Percentiles rank a stretch among this genome's conserved stretches.
These are phyloP conservation scores for Drosophila cognata DNA, from an alignment of 2,888 invertebrate genomes.

Conservation along the genomic window DNA sequence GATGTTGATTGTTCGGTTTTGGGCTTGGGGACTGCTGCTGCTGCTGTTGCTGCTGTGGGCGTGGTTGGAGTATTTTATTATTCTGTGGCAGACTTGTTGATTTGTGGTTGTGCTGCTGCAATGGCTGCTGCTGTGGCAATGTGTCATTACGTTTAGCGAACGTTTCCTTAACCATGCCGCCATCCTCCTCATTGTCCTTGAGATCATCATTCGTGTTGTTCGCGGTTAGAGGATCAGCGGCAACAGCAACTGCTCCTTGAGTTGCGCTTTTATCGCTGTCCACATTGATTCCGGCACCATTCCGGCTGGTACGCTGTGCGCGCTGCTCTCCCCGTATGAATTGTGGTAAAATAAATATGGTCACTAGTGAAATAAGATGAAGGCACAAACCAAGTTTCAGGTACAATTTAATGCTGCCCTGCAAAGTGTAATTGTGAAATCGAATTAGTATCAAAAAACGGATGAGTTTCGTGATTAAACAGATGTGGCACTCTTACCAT, in stretches of 20 bases:
- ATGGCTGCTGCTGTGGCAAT: constrained; percentile 44
- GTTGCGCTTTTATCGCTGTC: constrained; percentile 1
- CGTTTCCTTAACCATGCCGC: constrained; percentile 10
- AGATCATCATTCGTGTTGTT: constrained; percentile 65
- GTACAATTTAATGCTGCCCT: constrained; percentile 87
- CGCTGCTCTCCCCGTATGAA: constrained; percentile 81
- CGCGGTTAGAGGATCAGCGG: constrained; percentile 5
- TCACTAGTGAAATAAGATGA: constrained; percentile 84
- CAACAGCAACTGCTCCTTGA: background rate
- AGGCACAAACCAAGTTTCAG: constrained; percentile 85
- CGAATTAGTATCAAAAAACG: constrained; percentile 2
- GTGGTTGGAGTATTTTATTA: constrained; percentile 59
- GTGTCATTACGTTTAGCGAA: constrained; percentile 59
- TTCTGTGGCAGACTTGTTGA: constrained; percentile 28
- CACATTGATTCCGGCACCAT: constrained; percentile 17
- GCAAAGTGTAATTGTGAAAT: constrained; percentile 69
- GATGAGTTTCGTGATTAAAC: background rate
- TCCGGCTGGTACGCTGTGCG: constrained; percentile 10
- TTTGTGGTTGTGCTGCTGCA: constrained; percentile 17
- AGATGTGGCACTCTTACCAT: constrained; percentile 87
- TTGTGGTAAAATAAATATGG: constrained; percentile 83
- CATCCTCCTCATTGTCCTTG: constrained; percentile 38
- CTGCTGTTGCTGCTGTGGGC: constrained; percentile 48
- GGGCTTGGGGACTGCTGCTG: constrained; percentile 41
- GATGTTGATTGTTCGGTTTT: constrained; percentile 26